Base-by-base conservation (phyloP, 2,888 invertebrate genomes). In the Stenoptilia bipunctidactyla region DNA sequence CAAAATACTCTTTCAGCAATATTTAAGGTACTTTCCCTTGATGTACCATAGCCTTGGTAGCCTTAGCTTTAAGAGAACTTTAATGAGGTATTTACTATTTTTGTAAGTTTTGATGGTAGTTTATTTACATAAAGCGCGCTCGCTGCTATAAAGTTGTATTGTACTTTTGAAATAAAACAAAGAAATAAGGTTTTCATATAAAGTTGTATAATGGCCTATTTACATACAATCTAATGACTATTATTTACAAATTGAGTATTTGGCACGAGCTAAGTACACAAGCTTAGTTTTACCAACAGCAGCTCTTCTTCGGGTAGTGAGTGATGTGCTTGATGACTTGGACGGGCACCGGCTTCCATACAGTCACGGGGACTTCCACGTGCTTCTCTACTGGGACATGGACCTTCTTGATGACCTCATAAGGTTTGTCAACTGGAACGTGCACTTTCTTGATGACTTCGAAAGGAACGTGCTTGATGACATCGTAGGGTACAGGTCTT, bases 211-310 rank as follows among this genome's bases (percentile, higher is more conserved):
- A 39, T 40, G 40, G 33, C 35, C 40, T 39, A 41, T 50, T 47
- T 47, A 63, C 58, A 52, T 72, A 80, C 68, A 79, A 55, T 20
- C 75, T 80, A 77, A 64, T 76, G 75, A 73, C 80, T 80, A 80
- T 69, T 30, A 77, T 77, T 76, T 80, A 80, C 77, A 83, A 53
- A 73, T 67, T 71, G 70, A 74, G 69, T 82, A 80, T 79, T 79
- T 80, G 77, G 80, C 67, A 72, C 67, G 59, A 70, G 62, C 56
- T 65, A 56, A 42, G 50, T 46, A 4, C 13, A 5, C 4, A 14
- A 45, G 45, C 39, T 34, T 45, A 44, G 9, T 5, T 53, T 74
- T 53, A 82, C 76, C 82, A 80, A 56, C 80, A 74, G 56, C 75
- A 72, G 58, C 66, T 69, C 64, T 82, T 80, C 64, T 80, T 77